phyloP scores from a whole-genome alignment of 2,888 invertebrate genomes.

The Pherbina coryleti region DNA sequence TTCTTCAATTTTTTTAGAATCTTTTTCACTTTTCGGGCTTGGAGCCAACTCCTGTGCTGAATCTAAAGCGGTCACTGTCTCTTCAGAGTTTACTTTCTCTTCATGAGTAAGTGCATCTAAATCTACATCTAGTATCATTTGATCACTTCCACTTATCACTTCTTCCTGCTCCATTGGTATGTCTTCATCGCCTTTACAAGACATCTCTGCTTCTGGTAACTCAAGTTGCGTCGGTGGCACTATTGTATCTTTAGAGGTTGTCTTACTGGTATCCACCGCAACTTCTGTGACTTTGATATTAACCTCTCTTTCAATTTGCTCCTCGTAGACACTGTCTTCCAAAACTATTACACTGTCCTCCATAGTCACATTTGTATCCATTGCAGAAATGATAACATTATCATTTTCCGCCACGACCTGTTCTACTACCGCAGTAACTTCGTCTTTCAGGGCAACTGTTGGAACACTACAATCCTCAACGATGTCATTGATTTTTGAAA shows the following conservation, averaged over 20 bases:
- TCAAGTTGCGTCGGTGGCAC: background rate
- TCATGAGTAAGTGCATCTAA: slow-evolving; percentile 23
- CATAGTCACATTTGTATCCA: slow-evolving; percentile 1
- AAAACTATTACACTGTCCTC: slow-evolving; percentile 23
- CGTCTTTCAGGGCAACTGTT: background rate
- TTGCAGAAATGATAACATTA: background rate
- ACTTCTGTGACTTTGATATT: background rate
- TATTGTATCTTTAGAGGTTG: background rate
- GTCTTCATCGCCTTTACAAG: background rate
- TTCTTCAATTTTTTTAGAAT: slow-evolving; percentile 6
- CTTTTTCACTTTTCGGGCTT: background rate
- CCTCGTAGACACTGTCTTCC: slow-evolving; percentile 18
- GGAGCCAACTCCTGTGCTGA: background rate
- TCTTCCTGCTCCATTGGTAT: slow-evolving; percentile 1
- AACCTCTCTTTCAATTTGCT: background rate
- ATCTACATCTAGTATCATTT: slow-evolving; percentile 40
- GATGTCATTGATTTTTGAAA: slow-evolving; percentile 57
- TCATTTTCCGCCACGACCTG: background rate
- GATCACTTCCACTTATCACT: slow-evolving; percentile 31
- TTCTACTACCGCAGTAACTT: background rate
- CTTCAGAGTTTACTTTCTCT: background rate
- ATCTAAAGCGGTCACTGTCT: background rate
- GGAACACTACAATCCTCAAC: slow-evolving; percentile 55
- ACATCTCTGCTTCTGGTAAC: background rate
- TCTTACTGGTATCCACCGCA: background rate